Evolutionary conservation across 1,140 invertebrate genomes (phyloP).

Genomic region (Calliphora vicina): DNA sequence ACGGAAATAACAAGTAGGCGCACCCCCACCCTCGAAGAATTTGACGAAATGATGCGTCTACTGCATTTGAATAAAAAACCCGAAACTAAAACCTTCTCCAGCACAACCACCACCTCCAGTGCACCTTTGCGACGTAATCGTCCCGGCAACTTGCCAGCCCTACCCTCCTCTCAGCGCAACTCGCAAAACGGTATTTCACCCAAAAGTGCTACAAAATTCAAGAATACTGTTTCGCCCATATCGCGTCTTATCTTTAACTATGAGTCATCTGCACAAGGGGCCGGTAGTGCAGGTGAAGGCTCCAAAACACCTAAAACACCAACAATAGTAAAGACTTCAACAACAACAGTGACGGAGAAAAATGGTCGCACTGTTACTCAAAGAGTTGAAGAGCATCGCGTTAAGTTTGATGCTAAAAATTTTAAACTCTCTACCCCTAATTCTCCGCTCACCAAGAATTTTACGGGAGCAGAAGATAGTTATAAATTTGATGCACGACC

Average conservation of each 20-base stretch:
- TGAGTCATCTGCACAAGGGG: slow-evolving; percentile 8
- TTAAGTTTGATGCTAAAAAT: slow-evolving; percentile 43
- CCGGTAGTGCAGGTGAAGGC: background rate
- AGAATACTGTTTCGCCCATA: slow-evolving; percentile 3
- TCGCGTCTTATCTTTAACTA: slow-evolving; percentile 30
- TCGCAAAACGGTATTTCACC: background rate
- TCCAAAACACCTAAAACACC: slow-evolving; percentile 35
- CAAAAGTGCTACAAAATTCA: slow-evolving; percentile 31
- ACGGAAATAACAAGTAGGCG: slow-evolving; percentile 53
- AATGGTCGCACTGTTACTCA: slow-evolving; percentile 52
- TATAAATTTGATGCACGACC: background rate
- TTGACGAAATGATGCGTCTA: slow-evolving; percentile 47
- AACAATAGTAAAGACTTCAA: slow-evolving; percentile 47
- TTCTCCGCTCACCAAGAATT: slow-evolving; percentile 20
- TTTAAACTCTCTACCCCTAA: slow-evolving; percentile 27
- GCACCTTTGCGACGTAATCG: background rate
- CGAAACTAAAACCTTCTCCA: slow-evolving; percentile 22
- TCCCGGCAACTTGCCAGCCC: background rate
- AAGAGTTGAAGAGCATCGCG: slow-evolving; percentile 47
- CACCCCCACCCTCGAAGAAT: slow-evolving; percentile 51
- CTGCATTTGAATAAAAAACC: slow-evolving; percentile 43
- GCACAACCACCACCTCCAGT: background rate
- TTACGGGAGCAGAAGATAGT: background rate
- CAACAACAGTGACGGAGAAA: slow-evolving; percentile 53
- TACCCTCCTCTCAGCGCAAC: background rate